Evolutionary conservation across 23 tunicate genomes (phyloP).

Genomic region (Styela plicata): DNA sequence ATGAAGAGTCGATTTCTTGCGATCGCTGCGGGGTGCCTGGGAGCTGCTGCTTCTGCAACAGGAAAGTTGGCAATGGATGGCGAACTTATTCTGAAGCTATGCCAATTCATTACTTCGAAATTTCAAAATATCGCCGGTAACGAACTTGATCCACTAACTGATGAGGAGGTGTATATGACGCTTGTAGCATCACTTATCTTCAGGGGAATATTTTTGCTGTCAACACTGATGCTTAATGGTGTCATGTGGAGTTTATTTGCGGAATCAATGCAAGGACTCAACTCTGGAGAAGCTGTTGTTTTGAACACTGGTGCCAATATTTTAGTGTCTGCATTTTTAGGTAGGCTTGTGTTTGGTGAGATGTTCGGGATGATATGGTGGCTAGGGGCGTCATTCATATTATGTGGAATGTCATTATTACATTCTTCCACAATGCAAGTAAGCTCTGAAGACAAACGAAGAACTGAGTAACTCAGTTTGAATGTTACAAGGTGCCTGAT

Average conservation of each 20-base stretch:
- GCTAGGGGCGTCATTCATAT: slow-evolving; percentile 57
- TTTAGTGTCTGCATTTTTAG: slow-evolving; percentile 56
- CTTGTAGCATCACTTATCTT: neutral
- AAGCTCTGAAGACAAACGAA: too few species aligned
- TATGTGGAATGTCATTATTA: slow-evolving; percentile 51
- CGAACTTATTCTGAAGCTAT: neutral
- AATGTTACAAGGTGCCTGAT: too few species aligned
- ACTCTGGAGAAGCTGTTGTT: slow-evolving; percentile 66
- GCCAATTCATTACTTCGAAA: too few species aligned
- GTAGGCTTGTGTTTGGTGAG: slow-evolving; percentile 61
- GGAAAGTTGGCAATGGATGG: slow-evolving; percentile 48
- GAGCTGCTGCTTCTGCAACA: slow-evolving; percentile 49
- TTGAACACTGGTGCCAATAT: slow-evolving; percentile 64
- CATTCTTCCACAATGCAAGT: neutral
- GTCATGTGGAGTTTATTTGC: slow-evolving; percentile 77
- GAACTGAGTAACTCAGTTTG: too few species aligned
- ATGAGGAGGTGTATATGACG: neutral
- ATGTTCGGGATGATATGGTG: slow-evolving; percentile 53
- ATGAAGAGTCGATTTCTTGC: slow-evolving; percentile 31
- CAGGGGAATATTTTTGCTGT: slow-evolving; percentile 23
- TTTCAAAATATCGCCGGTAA: neutral
- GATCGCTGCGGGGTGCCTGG: slow-evolving; percentile 56
- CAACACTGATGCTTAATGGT: slow-evolving; percentile 46
- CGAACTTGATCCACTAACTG: neutral
- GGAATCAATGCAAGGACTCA: slow-evolving; percentile 71